Percentiles rank a stretch among this genome's conserved stretches.
Conservation (phyloP, 2,888 invertebrate genomes). For the Athalia cordata region DNA sequence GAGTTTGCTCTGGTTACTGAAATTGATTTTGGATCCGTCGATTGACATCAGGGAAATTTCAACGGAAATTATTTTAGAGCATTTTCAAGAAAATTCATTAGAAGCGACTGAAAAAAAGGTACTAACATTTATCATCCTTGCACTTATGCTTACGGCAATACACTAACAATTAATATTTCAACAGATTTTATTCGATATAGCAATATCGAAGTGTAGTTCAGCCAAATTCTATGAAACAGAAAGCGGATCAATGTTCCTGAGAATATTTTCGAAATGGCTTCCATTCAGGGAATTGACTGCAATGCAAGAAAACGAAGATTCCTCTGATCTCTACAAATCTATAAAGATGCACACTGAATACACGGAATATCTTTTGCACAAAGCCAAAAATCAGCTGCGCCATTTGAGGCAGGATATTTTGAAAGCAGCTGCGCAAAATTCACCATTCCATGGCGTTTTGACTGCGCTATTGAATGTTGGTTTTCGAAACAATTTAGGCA, state of each 20-base stretch:
- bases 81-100: conserved; percentile 72
- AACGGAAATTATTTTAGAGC: conserved; percentile 74
- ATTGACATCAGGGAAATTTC: conserved; percentile 79
- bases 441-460: conserved; percentile 73
- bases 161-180: not conserved
- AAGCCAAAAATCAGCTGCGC: conserved; percentile 64
- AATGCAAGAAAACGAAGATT: conserved; percentile 53
- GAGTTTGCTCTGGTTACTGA: conserved; percentile 74
- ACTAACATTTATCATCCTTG: conserved; percentile 16
- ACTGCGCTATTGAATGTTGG: conserved; percentile 59
- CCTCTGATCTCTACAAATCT: conserved; percentile 50
- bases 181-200: conserved; percentile 71
- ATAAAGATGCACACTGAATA: conserved; percentile 47
- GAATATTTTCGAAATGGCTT: conserved; percentile 73
- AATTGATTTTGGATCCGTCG: conserved; percentile 77
- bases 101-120: conserved; percentile 55
- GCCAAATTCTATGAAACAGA: conserved; percentile 79
- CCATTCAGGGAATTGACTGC: conserved; percentile 37
- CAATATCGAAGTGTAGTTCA: conserved; percentile 75
- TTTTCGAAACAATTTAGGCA: conserved; percentile 54
- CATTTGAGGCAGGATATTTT: conserved; percentile 70
- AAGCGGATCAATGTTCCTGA: conserved; percentile 77
- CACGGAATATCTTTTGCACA: conserved; percentile 58
- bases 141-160: not conserved
- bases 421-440: conserved; percentile 67